These are phyloP conservation scores for Psittacus erithacus DNA, from an alignment of 2,113 vertebrate genomes.

Conservation along the genomic window DNA sequence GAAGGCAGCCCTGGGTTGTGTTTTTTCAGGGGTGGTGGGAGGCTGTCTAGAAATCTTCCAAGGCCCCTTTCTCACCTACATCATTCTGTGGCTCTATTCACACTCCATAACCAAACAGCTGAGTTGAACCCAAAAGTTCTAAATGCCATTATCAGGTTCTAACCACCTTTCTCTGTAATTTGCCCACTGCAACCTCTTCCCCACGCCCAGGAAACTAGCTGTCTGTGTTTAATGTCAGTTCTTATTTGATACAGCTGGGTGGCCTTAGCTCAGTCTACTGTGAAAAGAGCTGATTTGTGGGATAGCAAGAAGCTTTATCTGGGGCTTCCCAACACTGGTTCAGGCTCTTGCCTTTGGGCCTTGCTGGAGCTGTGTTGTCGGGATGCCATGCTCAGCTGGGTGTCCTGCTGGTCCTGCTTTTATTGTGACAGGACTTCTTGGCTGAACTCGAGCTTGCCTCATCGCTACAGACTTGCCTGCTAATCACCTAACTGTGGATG, in stretches of 20 bases:
- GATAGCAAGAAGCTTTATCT: not conserved
- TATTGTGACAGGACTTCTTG: not conserved
- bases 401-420: not conserved
- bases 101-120: not conserved
- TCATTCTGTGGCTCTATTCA: not conserved
- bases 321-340: rapidly evolving
- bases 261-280: not conserved
- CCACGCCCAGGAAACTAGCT: not conserved
- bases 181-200: not conserved
- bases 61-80: not conserved
- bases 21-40: not conserved
- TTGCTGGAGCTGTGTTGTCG: not conserved
- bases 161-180: not conserved
- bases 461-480: not conserved
- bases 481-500: not conserved
- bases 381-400: not conserved
- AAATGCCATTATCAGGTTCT: not conserved
- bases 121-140: not conserved
- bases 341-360: not conserved
- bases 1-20: not conserved
- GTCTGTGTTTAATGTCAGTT: not conserved
- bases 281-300: not conserved
- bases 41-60: not conserved
- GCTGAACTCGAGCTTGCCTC: not conserved
- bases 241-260: not conserved